Evolutionary conservation across 2,888 invertebrate species (phyloP), one percentile per base, ranked within the genome.

Genomic region (Monochamus alternatus): DNA sequence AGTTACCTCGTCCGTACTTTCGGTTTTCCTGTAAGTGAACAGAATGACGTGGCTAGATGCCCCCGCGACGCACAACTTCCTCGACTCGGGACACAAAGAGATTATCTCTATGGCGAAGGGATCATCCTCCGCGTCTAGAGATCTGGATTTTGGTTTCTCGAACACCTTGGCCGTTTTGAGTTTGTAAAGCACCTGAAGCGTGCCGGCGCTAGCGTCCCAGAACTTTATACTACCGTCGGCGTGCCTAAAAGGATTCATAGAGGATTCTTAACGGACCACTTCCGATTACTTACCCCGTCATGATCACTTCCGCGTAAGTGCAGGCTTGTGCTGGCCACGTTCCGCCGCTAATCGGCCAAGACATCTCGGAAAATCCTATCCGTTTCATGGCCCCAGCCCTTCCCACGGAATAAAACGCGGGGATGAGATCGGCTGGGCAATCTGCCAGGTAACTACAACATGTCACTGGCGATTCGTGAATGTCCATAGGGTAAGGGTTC

Each of bases 401-500:
- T 84, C 97, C 99, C 84, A 98, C 98, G 66, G 98, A 97, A 91
- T 99, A 99, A 89, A 99, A 96, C 82, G 98, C 98, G 75, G 98
- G 98, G 87, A 99, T 98, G 88, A 99, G 92, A 90, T 99, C 99
- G 77, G 96, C 96, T 62, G 99, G 98, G 89, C 98, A 99, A 91
- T 99, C 98, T 74, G 98, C 98, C 89, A 98, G 93, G 92, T 99
- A 99, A 76, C 95, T 94, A 90, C 98, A 97, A 90, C 96, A 97
- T 74, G 99, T 99, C 86, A 99, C 98, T 31, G 98, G 96, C 70
- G 98, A 98, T 91, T 99, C 99, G 91, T 99, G 99, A 84, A 99
- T 93, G 91, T 99, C 99, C 98, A 99, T 98, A 79, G 99, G 97
- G 91, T 99, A 99, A 62, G 99, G 99, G 91, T 98, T 98, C 91